Evolutionary conservation across 1,140 invertebrate genomes (phyloP), one percentile per base, ranked within the genome.

Genomic region (Macrosteles quadrilineatus): DNA sequence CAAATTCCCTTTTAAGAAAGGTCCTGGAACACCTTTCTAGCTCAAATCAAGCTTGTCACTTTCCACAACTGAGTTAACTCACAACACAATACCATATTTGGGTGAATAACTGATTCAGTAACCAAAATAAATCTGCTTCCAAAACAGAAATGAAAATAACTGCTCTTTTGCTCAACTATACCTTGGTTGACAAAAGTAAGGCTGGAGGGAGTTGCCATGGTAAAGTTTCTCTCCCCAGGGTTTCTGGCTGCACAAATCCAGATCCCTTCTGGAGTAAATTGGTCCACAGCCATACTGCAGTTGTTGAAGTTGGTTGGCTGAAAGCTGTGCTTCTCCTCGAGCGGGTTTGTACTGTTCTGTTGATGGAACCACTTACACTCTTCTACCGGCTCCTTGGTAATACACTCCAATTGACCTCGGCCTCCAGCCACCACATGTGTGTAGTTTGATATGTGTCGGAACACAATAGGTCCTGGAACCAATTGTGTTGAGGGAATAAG

Each of bases 221-320:
- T 59, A n/a, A 59, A 59, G 55, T 59, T 59, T 2, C 2, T 27
- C 9, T 59, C 55, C 27, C 55, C 55, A 27, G 21, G 55, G 23
- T 59, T 59, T 3, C 55, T 14, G 23, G 55, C 55, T 2, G 21
- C 55, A 59, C 55, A 59, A n/a, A 25, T 59, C 21, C 25, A 59
- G 2, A 12, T 4, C 9, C 55, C 55, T 6, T 14, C 55, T 4
- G 14, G 14, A 50, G 14, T 11, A 11, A 50, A 19, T 6, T 21
- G 2, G 14, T 59, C 55, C 12, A 59, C 25, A 11, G 11, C 4
- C 2, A 27, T 11, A 29, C 23, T 59, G 55, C 55, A 59, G 55
- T 59, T 59, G 55, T 59, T 59, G 25, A 59, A 59, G 55, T 59
- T 59, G 2, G 21, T 25, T 2, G 55, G 55, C n/a, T 59, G 23